Base-by-base conservation (phyloP, 2,888 invertebrate genomes). In the Pollenia amentaria region DNA sequence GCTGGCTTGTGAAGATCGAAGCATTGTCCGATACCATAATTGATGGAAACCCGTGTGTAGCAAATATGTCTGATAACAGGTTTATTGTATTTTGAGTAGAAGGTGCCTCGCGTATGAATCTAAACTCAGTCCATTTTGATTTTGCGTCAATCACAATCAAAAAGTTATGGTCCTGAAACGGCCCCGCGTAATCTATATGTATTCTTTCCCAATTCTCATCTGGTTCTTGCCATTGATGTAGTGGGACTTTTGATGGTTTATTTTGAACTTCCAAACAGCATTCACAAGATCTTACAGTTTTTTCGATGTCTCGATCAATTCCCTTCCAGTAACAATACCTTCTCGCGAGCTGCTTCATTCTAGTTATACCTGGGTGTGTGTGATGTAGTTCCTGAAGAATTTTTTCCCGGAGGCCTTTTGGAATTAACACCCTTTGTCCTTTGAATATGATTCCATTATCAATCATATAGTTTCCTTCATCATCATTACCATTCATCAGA, bases 1-100 rank as follows among this genome's bases (percentile, higher is more conserved):
- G 40, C 10, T 62, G 9, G 9, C 42, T 62, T 29, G 29, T 29
- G 6, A 67, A 67, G 14, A 67, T 46, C 12, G 48, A 29, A 29
- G 67, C 67, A 9, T 67, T 67, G 29, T 67, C 67, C 4, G 67
- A 67, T 67, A 48, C 67, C 46, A 67, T 48, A 10, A 67, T 29
- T 46, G 29, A 46, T 10, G 65, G 65, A n/a, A 29, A 67, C 11
- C 65, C 65, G 12, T 67, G 46, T 3, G 48, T 67, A 10, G 29
- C 10, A 67, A 67, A 67, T 9, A 67, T 67, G 3, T 48, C 48
- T 9, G 21, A 2, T 21, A 67, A 21, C 14, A 48, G 48, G 14
- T 29, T 21, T 29, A 67, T 67, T 0, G 65, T 67, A n/a, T n/a
- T 67, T 29, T 67, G 2, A 14, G 65, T 67, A 21, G 65, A 21